A percentile compares a stretch with the other conserved stretches of the same genome.
These are phyloP conservation scores for Terebella lapidaria DNA, from an alignment of 2,888 invertebrate genomes.

Conservation along the genomic window DNA sequence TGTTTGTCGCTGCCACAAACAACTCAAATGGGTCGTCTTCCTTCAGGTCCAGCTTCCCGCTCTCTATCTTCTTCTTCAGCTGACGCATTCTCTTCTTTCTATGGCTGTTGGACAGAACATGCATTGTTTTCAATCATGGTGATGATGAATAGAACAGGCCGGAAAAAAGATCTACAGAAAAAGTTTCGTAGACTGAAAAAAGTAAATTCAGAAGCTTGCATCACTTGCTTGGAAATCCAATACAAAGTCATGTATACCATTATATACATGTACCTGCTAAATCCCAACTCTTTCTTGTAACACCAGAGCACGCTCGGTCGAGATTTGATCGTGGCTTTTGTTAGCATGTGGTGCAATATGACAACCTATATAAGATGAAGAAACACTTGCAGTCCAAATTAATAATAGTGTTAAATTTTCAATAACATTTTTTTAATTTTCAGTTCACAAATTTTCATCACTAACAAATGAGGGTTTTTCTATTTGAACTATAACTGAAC, in stretches of 20 bases:
- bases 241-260: no score
- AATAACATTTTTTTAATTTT: neutral
- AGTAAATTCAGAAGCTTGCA: no score
- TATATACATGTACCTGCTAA: constrained; percentile 78
- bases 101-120: constrained; percentile 61
- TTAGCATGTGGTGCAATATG: constrained; percentile 85
- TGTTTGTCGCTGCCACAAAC: constrained; percentile 91
- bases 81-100: constrained; percentile 87
- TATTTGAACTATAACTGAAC: no score
- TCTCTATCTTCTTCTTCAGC: constrained; percentile 75
- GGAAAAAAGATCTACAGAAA: no score
- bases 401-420: neutral
- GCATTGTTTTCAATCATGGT: neutral
- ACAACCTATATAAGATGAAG: neutral
- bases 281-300: constrained; percentile 91
- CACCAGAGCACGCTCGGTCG: constrained; percentile 96
- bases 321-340: constrained; percentile 87
- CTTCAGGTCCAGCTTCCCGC: constrained; percentile 77
- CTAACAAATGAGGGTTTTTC: no score
- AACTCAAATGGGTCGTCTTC: constrained; percentile 96
- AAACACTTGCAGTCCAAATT: neutral
- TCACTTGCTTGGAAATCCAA: no score
- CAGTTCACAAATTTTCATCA: no score
- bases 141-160: no score
- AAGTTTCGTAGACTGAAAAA: no score